Percentiles rank a stretch among this genome's conserved stretches.
phyloP scores from a whole-genome alignment of 2,113 vertebrate genomes.

The Oenanthe melanoleuca region DNA sequence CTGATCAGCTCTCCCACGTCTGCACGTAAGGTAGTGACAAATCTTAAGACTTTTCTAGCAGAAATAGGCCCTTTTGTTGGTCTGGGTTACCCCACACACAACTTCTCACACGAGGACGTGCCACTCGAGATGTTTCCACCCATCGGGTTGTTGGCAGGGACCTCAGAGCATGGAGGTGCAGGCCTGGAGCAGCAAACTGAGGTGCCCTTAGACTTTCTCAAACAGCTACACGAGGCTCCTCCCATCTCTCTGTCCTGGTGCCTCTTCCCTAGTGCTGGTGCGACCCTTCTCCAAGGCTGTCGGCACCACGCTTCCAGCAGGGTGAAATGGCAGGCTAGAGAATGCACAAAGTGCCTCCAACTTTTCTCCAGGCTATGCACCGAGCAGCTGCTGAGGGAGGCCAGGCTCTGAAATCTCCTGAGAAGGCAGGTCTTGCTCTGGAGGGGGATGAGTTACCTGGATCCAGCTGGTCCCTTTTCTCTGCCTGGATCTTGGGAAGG shows the following conservation, averaged over 20 bases:
- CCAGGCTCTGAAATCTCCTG: constrained; percentile 3
- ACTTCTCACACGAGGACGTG: background rate
- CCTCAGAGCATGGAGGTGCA: constrained; percentile 10
- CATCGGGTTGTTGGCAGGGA: background rate
- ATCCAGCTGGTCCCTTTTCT: background rate
- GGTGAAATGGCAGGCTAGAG: constrained; percentile 5
- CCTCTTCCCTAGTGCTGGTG: background rate
- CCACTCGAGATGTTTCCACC: background rate
- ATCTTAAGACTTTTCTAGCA: background rate
- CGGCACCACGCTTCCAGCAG: background rate
- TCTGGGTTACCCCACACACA: background rate
- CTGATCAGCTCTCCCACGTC: background rate
- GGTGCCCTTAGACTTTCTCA: background rate
- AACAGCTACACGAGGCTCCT: background rate
- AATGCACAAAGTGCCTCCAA: constrained; percentile 66
- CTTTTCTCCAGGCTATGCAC: constrained; percentile 63
- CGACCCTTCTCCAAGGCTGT: background rate
- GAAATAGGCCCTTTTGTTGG: background rate
- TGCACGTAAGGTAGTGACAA: constrained; percentile 3
- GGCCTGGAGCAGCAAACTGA: background rate
- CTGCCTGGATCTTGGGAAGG: background rate
- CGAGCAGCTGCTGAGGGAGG: background rate
- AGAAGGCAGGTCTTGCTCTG: background rate
- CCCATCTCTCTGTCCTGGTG: background rate
- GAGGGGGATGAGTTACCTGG: background rate